These are phyloP conservation scores for Gadopsis marmoratus DNA, from an alignment of 2,797 vertebrate genomes.

Conservation along the genomic window DNA sequence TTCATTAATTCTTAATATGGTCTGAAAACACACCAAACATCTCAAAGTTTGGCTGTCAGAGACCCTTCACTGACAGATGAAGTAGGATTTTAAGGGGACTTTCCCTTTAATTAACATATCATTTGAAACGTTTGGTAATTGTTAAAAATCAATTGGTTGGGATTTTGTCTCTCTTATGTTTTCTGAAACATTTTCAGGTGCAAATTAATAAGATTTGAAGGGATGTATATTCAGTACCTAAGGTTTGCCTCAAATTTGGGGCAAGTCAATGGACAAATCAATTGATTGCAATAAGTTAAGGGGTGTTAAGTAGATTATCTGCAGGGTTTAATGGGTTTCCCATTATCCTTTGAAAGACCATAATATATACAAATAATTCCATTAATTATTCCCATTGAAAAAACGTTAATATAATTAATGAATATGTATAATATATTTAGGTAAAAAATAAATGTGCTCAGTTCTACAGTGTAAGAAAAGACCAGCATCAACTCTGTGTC, in stretches of 20 bases:
- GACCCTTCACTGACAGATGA: not conserved
- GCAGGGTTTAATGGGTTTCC: not conserved
- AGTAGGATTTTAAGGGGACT: not conserved
- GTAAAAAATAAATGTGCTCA: not conserved
- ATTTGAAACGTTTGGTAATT: not conserved
- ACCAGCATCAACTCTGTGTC: not conserved
- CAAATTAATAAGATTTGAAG: not conserved
- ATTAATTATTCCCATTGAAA: not conserved
- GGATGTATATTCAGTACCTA: not conserved
- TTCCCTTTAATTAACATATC: not conserved
- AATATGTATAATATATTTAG: not conserved
- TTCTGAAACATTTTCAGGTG: too few species aligned
- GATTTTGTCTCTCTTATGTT: not conserved
- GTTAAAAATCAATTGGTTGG: not conserved
- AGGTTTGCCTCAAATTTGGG: not conserved
- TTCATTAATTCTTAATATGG: too few species aligned
- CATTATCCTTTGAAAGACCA: not conserved
- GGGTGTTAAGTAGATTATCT: not conserved
- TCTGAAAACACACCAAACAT: too few species aligned
- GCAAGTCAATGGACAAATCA: not conserved
- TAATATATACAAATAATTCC: not conserved
- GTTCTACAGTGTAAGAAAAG: not conserved
- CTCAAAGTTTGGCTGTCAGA: too few species aligned
- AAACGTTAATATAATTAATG: not conserved
- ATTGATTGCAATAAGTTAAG: not conserved